Evolutionary conservation across 2,888 invertebrate species (phyloP).

Genomic region (Drosophila aldrichi): DNA sequence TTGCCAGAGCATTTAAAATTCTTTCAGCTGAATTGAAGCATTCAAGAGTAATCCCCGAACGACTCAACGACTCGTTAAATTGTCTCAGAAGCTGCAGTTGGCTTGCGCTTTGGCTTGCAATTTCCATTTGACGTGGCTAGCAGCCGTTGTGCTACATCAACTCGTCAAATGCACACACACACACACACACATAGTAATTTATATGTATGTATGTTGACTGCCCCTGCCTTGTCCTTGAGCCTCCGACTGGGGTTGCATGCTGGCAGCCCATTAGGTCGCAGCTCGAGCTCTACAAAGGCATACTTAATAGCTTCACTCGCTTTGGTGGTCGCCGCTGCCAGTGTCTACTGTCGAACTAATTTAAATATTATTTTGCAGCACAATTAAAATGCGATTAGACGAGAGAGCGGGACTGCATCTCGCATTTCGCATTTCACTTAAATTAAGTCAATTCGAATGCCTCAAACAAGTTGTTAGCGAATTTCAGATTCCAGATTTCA

Average conservation of each 20-base stretch:
- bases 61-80: constrained; percentile 14
- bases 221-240: constrained; percentile 49
- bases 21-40: not conserved
- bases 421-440: constrained; percentile 39
- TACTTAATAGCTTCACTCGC: constrained; percentile 52
- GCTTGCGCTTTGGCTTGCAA: constrained; percentile 10
- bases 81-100: constrained; percentile 35
- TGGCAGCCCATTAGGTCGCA: constrained; percentile 68
- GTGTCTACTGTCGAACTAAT: constrained; percentile 61
- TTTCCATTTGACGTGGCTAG: constrained; percentile 17
- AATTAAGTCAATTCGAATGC: constrained; percentile 42
- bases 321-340: constrained; percentile 22
- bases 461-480: constrained; percentile 19
- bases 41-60: constrained; percentile 9
- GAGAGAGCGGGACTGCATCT: constrained; percentile 46
- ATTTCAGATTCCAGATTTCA: not conserved
- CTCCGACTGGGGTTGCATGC: constrained; percentile 60
- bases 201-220: constrained; percentile 16
- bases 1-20: constrained; percentile 1
- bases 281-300: constrained; percentile 11
- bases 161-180: not conserved
- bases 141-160: constrained; percentile 15
- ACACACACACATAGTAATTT: not conserved
- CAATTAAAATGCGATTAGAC: constrained; percentile 74
- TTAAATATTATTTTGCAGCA: constrained; percentile 72